A percentile compares a stretch with the other conserved stretches of the same genome.
Conservation (phyloP, 2,113 vertebrate species). For the Coreoperca whiteheadi region DNA sequence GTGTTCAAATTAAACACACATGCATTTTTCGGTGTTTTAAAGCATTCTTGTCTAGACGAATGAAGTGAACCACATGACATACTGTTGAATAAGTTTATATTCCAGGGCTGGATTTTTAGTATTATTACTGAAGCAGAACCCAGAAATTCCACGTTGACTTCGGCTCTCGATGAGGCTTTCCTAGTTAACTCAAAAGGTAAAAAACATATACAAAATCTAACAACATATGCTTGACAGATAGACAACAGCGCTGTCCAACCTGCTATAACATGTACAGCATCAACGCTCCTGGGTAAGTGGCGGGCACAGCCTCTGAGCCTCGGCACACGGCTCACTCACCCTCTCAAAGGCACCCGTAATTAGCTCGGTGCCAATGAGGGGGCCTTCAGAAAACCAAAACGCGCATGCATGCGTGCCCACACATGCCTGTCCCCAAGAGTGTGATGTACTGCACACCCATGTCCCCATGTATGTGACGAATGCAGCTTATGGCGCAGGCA, state of each 20-base stretch:
- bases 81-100: neutral
- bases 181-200: neutral
- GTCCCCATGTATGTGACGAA: constrained; percentile 69
- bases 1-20: neutral
- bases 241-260: constrained; percentile 10
- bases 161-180: neutral
- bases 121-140: neutral
- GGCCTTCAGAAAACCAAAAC: constrained; percentile 35
- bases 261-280: neutral
- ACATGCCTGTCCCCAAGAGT: constrained; percentile 55
- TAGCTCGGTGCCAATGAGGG: constrained; percentile 64
- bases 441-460: constrained; percentile 59
- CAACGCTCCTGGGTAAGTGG: constrained; percentile 2
- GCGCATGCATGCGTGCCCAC: constrained; percentile 18
- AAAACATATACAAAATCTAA: neutral
- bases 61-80: neutral
- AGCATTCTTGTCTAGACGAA: neutral
- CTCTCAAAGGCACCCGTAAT: constrained; percentile 60
- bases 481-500: constrained; percentile 67
- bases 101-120: neutral
- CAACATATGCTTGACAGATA: neutral
- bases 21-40: neutral
- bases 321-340: constrained; percentile 27
- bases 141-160: neutral
- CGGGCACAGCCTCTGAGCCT: constrained; percentile 22